Conservation (phyloP, 1,140 invertebrate genomes). For the Eufriesea mexicana region DNA sequence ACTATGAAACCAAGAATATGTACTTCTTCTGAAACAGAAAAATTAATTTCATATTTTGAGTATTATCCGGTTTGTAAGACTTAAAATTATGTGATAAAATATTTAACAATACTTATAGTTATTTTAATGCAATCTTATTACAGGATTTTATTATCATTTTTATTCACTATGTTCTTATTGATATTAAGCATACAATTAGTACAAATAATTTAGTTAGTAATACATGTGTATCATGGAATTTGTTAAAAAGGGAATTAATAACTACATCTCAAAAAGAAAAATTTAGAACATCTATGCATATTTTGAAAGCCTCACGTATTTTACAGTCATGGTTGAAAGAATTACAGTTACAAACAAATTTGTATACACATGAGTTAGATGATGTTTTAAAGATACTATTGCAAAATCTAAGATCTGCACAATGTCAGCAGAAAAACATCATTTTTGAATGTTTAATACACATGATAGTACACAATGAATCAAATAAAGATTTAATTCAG, state of each 20-base stretch:
- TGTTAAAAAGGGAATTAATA: constrained; percentile 61
- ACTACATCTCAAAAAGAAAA: constrained; percentile 54
- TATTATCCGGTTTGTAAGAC: constrained; percentile 66
- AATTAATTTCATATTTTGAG: constrained; percentile 68
- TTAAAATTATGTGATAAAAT: neutral
- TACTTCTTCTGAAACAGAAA: constrained; percentile 52
- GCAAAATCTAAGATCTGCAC: constrained; percentile 45
- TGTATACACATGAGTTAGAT: constrained; percentile 65
- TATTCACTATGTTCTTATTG: constrained; percentile 70
- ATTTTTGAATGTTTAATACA: constrained; percentile 71
- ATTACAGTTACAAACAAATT: constrained; percentile 52
- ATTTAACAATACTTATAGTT: neutral
- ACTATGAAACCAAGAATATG: constrained; percentile 64
- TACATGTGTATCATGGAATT: constrained; percentile 70
- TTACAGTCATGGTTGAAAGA: constrained; percentile 68
- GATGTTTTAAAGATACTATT: constrained; percentile 57
- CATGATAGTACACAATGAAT: constrained; percentile 70
- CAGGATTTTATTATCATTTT: constrained; percentile 73
- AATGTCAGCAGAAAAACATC: constrained; percentile 26
- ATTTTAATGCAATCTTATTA: constrained; percentile 45
- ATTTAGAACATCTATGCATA: constrained; percentile 61
- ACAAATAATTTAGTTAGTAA: constrained; percentile 18
- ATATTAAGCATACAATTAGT: constrained; percentile 54
- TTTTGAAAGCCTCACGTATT: constrained; percentile 65
- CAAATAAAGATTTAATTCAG: constrained; percentile 67